Percentiles rank a stretch among this genome's conserved stretches.
These are phyloP conservation scores for Magallana ariakensis DNA, from an alignment of 1,140 invertebrate genomes.

Conservation along the genomic window DNA sequence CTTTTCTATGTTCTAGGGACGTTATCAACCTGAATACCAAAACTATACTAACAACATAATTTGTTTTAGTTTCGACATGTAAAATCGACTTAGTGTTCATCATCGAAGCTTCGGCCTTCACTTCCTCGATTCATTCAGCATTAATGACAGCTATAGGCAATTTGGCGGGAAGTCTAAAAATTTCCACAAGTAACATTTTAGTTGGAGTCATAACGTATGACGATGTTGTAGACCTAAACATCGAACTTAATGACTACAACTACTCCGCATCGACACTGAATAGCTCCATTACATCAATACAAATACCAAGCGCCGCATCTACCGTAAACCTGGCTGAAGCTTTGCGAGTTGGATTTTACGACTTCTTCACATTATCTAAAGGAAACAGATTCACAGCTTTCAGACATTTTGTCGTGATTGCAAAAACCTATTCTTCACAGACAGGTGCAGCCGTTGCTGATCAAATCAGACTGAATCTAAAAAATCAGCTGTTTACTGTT, in stretches of 20 bases:
- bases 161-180: not conserved
- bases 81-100: constrained; percentile 8
- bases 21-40: not conserved
- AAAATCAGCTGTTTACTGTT: not conserved
- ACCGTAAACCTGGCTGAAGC: not conserved
- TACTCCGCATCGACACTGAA: not conserved
- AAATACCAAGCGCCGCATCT: constrained; percentile 1
- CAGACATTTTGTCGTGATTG: no score
- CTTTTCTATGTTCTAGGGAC: not conserved
- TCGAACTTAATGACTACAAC: not conserved
- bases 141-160: not conserved
- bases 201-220: constrained; percentile 9
- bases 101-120: not conserved
- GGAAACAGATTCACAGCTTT: no score
- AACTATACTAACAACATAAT: not conserved
- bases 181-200: constrained; percentile 1
- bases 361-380: not conserved
- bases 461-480: not conserved
- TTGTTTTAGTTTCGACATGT: not conserved
- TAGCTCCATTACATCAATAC: not conserved
- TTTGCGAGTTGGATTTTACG: not conserved
- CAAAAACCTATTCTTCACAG: no score
- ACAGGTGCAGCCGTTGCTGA: not conserved
- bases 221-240: not conserved
- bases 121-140: not conserved